Base-by-base conservation (phyloP, 1,140 invertebrate genomes). In the Cylas formicarius region DNA sequence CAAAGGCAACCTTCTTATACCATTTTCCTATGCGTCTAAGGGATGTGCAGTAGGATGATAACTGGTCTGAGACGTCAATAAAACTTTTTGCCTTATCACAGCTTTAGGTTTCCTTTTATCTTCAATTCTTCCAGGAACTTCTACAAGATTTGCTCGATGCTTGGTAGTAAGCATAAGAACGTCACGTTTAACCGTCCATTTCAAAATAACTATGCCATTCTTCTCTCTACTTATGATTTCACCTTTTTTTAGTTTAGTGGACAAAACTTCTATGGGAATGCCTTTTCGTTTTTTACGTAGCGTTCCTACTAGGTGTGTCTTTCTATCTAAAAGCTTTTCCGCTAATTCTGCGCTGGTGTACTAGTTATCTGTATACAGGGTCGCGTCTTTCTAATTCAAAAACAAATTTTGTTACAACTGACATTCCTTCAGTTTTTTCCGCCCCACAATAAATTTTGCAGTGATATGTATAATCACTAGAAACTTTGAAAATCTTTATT, bases 311-410 rank as follows among this genome's bases (percentile, higher is more conserved):
- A n/a, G 24, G n/a, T 26, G 24, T 8, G 24, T 8, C 8, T 8
- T 8, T 26, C 8, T 8, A 26, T 26, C 24, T 26, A 8, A 26
- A 26, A n/a, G 24, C 24, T 26, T 26, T 8, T 8, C 36, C 34
- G 67, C 63, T 39, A 71, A 53, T 35, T 60, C 22, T 39, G 68
- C 50, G 53, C 67, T 68, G 24, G 55, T 62, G 40, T 66, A 70
- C 55, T 56, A 68, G 44, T 52, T 61, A 44, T 51, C 50, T 7
- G 53, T 58, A 54, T 24, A 13, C 7, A 38, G 14, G 23, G 36
- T 22, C 8, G 8, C 8, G 8, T 38, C 2, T 38, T 26, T 19
- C 23, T 31, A 9, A 6, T 20, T 35, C 33, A 10, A 14, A 18
- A 16, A 14, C 17, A 52, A 64, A 58, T 10, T 34, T 28, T 47